These are phyloP conservation scores for Rousettus madagascariensis DNA, from an alignment of 2,797 vertebrate species.

Conservation along the genomic window DNA sequence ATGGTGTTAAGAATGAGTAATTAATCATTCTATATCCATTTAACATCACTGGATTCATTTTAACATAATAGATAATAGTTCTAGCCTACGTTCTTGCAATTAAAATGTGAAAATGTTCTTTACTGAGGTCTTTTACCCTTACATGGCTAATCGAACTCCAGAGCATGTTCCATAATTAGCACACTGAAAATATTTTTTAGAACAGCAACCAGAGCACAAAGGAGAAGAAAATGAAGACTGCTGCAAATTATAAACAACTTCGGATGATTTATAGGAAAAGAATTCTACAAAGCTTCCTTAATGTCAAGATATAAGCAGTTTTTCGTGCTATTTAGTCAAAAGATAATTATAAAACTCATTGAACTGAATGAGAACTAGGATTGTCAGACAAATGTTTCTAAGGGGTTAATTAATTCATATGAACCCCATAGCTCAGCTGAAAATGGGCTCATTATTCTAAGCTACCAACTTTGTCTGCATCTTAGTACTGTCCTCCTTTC, in stretches of 20 bases:
- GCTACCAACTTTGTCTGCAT: slow-evolving; percentile 37
- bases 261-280: slow-evolving; percentile 44
- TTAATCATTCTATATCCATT: slow-evolving; percentile 62
- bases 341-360: slow-evolving; percentile 69
- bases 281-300: slow-evolving; percentile 64
- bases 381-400: slow-evolving; percentile 67
- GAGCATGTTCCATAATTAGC: slow-evolving; percentile 59
- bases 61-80: slow-evolving; percentile 62
- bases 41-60: slow-evolving; percentile 59
- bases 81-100: slow-evolving; percentile 54
- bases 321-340: slow-evolving; percentile 73
- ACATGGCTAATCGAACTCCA: slow-evolving; percentile 21
- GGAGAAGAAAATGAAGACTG: slow-evolving; percentile 52
- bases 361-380: slow-evolving; percentile 71
- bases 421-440: slow-evolving; percentile 63
- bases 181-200: slow-evolving; percentile 58
- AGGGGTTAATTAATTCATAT: slow-evolving; percentile 72
- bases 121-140: slow-evolving; percentile 48
- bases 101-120: slow-evolving; percentile 68
- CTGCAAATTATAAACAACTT: slow-evolving; percentile 63
- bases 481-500: slow-evolving; percentile 46
- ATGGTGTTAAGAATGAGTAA: slow-evolving; percentile 54
- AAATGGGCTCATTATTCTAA: slow-evolving; percentile 70
- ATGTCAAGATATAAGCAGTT: slow-evolving; percentile 66
- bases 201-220: slow-evolving; percentile 60